Conservation (phyloP, 2,797 vertebrate species). For the Syngnathus acus region DNA sequence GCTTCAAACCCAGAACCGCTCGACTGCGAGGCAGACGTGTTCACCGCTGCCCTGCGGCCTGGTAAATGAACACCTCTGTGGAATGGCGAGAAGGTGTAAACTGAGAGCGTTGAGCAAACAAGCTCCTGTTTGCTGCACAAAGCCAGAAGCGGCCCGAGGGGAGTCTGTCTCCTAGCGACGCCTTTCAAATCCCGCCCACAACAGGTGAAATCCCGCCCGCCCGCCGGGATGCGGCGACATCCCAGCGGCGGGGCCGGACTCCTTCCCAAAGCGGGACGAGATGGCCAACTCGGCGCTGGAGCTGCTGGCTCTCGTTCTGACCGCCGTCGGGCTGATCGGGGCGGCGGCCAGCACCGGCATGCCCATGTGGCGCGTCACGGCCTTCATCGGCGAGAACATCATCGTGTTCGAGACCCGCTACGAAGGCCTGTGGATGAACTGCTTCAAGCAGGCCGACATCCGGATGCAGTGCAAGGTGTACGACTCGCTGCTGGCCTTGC, state of each 20-base stretch:
- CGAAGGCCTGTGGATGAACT: constrained; percentile 96
- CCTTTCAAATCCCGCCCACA: constrained; percentile 27
- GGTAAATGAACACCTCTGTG: neutral
- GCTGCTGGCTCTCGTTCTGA: constrained; percentile 72
- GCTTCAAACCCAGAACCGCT: neutral
- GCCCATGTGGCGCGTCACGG: constrained; percentile 92
- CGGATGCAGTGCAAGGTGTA: constrained; percentile 89
- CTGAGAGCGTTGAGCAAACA: constrained; percentile 55
- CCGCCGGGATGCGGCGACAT: constrained; percentile 47
- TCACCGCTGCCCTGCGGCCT: neutral
- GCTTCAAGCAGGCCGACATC: constrained; percentile 74
- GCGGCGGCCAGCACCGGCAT: constrained; percentile 78
- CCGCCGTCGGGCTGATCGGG: constrained; percentile 75
- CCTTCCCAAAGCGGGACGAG: constrained; percentile 19
- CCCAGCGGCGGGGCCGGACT: constrained; percentile 5
- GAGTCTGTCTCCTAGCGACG: constrained; percentile 64
- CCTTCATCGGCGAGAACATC: constrained; percentile 83
- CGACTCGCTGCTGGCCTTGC: constrained; percentile 78
- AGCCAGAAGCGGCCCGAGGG: constrained; percentile 37
- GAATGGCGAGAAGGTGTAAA: constrained; percentile 43
- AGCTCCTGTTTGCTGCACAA: constrained; percentile 36
- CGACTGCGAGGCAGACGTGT: neutral
- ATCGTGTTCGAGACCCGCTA: constrained; percentile 85
- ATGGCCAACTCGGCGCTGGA: constrained; percentile 75
- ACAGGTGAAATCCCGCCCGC: constrained; percentile 34